phyloP scores from a whole-genome alignment of 2,888 invertebrate genomes.

The Eugnorisma glareosa region DNA sequence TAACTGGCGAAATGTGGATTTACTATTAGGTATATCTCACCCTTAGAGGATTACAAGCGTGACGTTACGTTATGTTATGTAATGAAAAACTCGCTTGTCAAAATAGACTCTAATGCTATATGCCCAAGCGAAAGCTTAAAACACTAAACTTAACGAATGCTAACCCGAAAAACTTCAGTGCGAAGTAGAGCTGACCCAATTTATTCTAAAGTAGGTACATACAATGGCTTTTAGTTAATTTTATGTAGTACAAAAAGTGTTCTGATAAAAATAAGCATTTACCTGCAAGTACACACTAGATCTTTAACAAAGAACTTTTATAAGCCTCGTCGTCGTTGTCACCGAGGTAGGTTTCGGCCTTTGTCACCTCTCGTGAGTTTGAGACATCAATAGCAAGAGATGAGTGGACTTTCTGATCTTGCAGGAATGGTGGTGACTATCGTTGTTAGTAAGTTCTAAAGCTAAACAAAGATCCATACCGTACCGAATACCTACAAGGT shows the following conservation, averaged over 20 bases:
- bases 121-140: background rate
- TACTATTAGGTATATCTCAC: too few species aligned
- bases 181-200: background rate
- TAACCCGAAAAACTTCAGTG: background rate
- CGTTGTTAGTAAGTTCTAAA: background rate
- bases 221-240: background rate
- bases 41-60: background rate
- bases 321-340: background rate
- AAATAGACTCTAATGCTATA: too few species aligned
- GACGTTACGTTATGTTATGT: too few species aligned
- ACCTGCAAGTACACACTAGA: background rate
- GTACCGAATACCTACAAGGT: too few species aligned
- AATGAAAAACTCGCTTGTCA: too few species aligned
- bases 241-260: background rate
- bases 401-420: background rate
- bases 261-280: background rate
- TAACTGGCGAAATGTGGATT: too few species aligned
- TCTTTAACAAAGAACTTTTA: constrained; percentile 9
- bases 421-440: background rate
- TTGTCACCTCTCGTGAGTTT: constrained; percentile 2
- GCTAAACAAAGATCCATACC: background rate
- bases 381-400: constrained; percentile 7
- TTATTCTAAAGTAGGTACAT: background rate
- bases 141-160: background rate
- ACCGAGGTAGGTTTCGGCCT: background rate